phyloP scores from a whole-genome alignment of 2,113 vertebrate genomes.

The Vulpes lagopus region DNA sequence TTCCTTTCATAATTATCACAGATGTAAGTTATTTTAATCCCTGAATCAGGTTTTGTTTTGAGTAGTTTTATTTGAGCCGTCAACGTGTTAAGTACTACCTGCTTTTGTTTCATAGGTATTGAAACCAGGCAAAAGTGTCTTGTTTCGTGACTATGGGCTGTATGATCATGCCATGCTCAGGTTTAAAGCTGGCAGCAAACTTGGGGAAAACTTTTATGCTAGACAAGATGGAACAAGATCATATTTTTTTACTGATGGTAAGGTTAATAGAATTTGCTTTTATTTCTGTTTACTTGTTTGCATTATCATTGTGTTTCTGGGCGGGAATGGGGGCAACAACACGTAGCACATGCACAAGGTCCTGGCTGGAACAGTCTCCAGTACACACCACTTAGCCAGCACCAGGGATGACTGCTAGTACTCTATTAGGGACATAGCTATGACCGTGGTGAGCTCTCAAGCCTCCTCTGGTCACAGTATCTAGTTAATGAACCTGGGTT shows the following conservation, averaged over 20 bases:
- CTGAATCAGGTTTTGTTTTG: background rate
- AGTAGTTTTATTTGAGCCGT: background rate
- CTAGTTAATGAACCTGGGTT: background rate
- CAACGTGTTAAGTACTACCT: background rate
- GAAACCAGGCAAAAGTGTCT: conserved; percentile 92
- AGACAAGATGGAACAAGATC: conserved; percentile 97
- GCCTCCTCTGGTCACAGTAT: background rate
- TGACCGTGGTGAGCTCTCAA: no score
- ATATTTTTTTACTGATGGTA: conserved; percentile 96
- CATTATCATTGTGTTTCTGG: accelerated
- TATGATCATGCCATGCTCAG: conserved; percentile 97
- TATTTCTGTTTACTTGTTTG: background rate
- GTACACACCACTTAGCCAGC: accelerated
- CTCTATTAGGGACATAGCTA: background rate
- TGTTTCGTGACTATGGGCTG: conserved; percentile 97
- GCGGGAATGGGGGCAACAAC: background rate
- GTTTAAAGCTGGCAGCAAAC: conserved; percentile 95
- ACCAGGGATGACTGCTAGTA: background rate
- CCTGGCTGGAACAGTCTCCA: background rate
- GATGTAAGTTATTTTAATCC: background rate
- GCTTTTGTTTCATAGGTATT: conserved; percentile 89
- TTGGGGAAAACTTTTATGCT: conserved; percentile 97
- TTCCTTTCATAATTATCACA: background rate
- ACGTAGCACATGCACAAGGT: no score
- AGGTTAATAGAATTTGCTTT: conserved; percentile 62